phyloP scores from a whole-genome alignment of 1,140 invertebrate species.

The Zaprionus gabonicus region DNA sequence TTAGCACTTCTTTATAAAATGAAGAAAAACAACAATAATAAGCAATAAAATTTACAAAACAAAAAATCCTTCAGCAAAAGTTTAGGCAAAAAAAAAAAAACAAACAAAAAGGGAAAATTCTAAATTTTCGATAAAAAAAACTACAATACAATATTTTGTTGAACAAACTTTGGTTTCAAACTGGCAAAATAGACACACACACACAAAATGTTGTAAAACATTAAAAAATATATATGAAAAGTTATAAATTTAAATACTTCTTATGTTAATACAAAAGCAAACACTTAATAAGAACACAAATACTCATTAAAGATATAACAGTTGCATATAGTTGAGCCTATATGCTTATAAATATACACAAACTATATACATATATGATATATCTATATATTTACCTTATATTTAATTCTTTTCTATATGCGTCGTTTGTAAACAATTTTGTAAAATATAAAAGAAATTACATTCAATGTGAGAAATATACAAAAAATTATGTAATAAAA shows the following conservation, averaged over 20 bases:
- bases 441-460: constrained; percentile 67
- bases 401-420: constrained; percentile 71
- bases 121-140: constrained; percentile 59
- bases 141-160: constrained; percentile 58
- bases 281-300: constrained; percentile 62
- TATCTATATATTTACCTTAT: constrained; percentile 34
- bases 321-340: constrained; percentile 48
- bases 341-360: constrained; percentile 48
- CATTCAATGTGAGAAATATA: constrained; percentile 78
- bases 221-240: constrained; percentile 24
- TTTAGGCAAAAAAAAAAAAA: constrained; percentile 26
- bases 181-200: constrained; percentile 40
- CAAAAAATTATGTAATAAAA: constrained; percentile 75
- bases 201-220: constrained; percentile 39
- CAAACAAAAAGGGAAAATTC: constrained; percentile 63
- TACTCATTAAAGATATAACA: constrained; percentile 66
- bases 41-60: constrained; percentile 20
- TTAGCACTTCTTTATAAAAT: constrained; percentile 77
- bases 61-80: constrained; percentile 42
- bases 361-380: constrained; percentile 48
- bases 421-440: constrained; percentile 76
- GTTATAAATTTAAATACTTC: constrained; percentile 37
- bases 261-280: constrained; percentile 38
- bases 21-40: constrained; percentile 59
- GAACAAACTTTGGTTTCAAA: constrained; percentile 68